Evolutionary conservation across 2,797 vertebrate species (phyloP), one percentile per base, ranked within the genome.

Genomic region (Cirrhinus mrigala): DNA sequence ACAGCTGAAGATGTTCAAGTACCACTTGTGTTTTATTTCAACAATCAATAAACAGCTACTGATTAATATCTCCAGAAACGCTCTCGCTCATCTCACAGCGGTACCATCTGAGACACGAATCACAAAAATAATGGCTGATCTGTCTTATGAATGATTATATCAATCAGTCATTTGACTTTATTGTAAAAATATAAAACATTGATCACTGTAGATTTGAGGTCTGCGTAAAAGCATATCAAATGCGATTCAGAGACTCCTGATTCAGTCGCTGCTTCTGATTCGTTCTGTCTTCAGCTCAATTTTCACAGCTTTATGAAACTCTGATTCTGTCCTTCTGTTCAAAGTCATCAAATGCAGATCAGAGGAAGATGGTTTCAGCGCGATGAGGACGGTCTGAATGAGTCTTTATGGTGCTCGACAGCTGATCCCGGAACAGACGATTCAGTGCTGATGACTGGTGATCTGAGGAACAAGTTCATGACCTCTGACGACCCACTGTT

Each of bases 21-120:
- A 96, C 94, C 95, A 93, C 93, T 93, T 90, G 91, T 90, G 93
- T 94, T 96, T 96, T 96, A 96, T 96, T 96, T 95, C 89, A 94
- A 92, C 92, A 87, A 91, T 93, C 91, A 94, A 94, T 93, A 93
- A 94, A 96, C 94, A 92, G 87, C 90, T 93, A 92, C 90, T 92
- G 92, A 90, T 92, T 88, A 92, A 91, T 79, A 86, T 82, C 81
- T 86, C 86, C 84, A 90, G 92, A 94, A 92, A 92, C 68, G 1
- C 68, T 22, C 10, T 22, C 9, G 20, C 9, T 70, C 18, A n/a
- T 70, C 33, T 71, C 69, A 46, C 22, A 46, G 24, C 62, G 27
- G 6, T 24, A 16, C 62, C 60, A 15, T 27, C 60, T 2, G 5
- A 29, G 60, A 27, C 24, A 27, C 24, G 0, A 29, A 64, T 64